Evolutionary conservation across 2,797 vertebrate species (phyloP).

Genomic region (Manis crassicaudata): DNA sequence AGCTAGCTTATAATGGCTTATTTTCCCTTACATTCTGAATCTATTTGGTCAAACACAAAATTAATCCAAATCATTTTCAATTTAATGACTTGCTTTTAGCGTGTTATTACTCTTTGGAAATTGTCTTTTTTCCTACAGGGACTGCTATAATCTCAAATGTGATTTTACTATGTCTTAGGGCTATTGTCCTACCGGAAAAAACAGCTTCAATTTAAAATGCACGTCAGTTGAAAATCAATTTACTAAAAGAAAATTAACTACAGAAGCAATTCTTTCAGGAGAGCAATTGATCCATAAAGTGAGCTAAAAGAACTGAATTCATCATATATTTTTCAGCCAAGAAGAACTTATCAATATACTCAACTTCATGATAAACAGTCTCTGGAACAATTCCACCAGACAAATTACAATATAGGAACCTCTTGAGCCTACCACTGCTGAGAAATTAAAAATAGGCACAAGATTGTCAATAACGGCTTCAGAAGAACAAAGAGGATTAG

Average conservation of each 20-base stretch:
- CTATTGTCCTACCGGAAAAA: slow-evolving; percentile 15
- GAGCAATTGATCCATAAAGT: slow-evolving; percentile 35
- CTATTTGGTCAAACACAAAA: slow-evolving; percentile 45
- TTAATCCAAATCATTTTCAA: slow-evolving; percentile 42
- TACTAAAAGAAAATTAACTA: slow-evolving; percentile 60
- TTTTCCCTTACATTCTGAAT: slow-evolving; percentile 6
- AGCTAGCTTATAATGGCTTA: neutral
- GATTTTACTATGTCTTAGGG: slow-evolving; percentile 14
- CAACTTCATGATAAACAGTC: slow-evolving; percentile 17
- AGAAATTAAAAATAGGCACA: slow-evolving; percentile 42
- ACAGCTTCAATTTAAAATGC: slow-evolving; percentile 40
- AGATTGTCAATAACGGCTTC: slow-evolving; percentile 33
- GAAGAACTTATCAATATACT: slow-evolving; percentile 48
- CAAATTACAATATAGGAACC: slow-evolving; percentile 9
- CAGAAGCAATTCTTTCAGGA: slow-evolving; percentile 30
- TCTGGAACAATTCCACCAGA: neutral
- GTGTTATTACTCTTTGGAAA: slow-evolving; percentile 51
- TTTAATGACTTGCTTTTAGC: slow-evolving; percentile 32
- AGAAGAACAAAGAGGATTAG: neutral
- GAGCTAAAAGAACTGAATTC: slow-evolving; percentile 52
- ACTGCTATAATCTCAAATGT: slow-evolving; percentile 17
- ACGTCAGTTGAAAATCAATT: slow-evolving; percentile 58
- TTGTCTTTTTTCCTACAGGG: neutral
- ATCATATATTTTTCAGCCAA: neutral
- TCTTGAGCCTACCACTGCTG: neutral